These are phyloP conservation scores for Leptodactylus fallax DNA, from an alignment of 2,797 vertebrate species.

Conservation along the genomic window DNA sequence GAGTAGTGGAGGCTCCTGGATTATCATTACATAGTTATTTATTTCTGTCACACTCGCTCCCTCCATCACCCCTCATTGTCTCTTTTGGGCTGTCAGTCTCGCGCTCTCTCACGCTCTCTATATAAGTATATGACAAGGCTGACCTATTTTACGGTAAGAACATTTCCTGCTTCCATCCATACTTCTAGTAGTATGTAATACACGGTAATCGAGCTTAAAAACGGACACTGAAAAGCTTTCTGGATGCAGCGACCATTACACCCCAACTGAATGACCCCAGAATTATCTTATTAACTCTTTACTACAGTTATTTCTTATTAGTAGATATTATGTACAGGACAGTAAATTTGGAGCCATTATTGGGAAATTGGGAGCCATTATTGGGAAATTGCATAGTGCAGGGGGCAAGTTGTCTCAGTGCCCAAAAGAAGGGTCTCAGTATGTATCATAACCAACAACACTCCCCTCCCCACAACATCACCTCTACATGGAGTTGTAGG, in stretches of 20 bases:
- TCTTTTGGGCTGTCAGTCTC: neutral
- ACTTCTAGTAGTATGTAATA: neutral
- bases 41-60: neutral
- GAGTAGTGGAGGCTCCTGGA: no score
- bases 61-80: neutral
- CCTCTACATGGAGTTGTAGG: no score
- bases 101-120: neutral
- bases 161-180: slow-evolving; percentile 6
- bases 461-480: no score
- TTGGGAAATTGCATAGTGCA: neutral
- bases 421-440: no score
- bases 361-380: neutral
- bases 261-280: neutral
- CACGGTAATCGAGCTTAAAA: neutral
- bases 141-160: neutral
- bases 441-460: no score
- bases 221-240: neutral
- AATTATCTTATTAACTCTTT: neutral
- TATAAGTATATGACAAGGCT: neutral
- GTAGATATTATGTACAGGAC: neutral
- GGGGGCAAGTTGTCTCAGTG: no score
- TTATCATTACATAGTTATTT: no score
- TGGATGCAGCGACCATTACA: neutral
- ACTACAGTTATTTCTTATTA: neutral
- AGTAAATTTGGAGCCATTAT: neutral